Evolutionary conservation across 2,113 vertebrate species (phyloP).

Genomic region (Meles meles): DNA sequence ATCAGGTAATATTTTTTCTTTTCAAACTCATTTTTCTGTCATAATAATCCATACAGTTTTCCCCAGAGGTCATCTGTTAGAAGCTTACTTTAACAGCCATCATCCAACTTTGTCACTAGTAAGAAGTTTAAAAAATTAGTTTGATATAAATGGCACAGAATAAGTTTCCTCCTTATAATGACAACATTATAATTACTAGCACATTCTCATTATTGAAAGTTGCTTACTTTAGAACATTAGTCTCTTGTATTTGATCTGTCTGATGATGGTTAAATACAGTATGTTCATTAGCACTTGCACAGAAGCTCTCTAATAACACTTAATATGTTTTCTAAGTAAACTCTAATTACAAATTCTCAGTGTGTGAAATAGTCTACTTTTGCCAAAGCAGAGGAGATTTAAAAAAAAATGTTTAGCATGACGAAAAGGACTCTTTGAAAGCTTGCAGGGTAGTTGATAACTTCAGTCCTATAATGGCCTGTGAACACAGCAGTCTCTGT

Average conservation of each 20-base stretch:
- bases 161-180: not conserved
- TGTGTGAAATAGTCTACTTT: not conserved
- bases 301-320: conserved; percentile 1
- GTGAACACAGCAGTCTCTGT: conserved; percentile 1
- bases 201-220: not conserved
- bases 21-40: not conserved
- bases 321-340: conserved; percentile 50
- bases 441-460: not conserved
- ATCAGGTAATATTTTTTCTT: not conserved
- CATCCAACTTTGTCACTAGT: not conserved
- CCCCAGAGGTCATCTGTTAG: not conserved
- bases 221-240: conserved; percentile 14
- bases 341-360: conserved; percentile 10
- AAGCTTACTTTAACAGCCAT: not conserved
- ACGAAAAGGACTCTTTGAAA: not conserved
- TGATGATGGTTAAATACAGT: conserved; percentile 16
- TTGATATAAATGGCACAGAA: not conserved
- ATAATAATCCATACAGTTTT: not conserved
- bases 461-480: not conserved
- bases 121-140: not conserved
- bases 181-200: not conserved
- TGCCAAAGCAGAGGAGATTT: not conserved
- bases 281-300: conserved; percentile 26
- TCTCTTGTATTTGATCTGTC: conserved; percentile 8
- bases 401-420: not conserved